A percentile compares a stretch with the other conserved stretches of the same genome.
Evolutionary conservation across 2,797 vertebrate genomes (phyloP).

Genomic region (Cetoscarus ocellatus): DNA sequence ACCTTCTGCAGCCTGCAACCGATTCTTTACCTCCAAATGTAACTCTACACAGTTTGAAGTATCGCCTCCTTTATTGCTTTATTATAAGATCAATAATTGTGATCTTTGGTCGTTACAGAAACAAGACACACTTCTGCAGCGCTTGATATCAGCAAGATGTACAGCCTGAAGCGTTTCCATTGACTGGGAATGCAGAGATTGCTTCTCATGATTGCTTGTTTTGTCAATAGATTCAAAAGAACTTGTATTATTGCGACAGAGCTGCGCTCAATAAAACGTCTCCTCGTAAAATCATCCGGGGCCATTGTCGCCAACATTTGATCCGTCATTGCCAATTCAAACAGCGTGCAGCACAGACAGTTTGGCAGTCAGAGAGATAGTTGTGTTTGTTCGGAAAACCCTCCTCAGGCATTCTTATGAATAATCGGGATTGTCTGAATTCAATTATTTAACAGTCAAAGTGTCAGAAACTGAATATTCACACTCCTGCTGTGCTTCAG

Average conservation of each 20-base stretch:
- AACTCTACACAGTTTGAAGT: slow-evolving; percentile 15
- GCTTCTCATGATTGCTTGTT: slow-evolving; percentile 32
- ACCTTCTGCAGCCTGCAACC: slow-evolving; percentile 7
- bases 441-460: slow-evolving; percentile 43
- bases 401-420: slow-evolving; percentile 37
- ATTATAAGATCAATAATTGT: slow-evolving; percentile 32
- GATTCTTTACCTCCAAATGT: slow-evolving; percentile 17
- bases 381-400: slow-evolving; percentile 47
- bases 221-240: slow-evolving; percentile 51
- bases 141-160: slow-evolving; percentile 30
- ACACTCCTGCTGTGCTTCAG: slow-evolving; percentile 12
- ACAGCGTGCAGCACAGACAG: slow-evolving; percentile 2
- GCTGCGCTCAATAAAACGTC: slow-evolving; percentile 26
- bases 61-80: slow-evolving; percentile 3
- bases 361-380: slow-evolving; percentile 21
- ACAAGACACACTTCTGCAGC: slow-evolving; percentile 14
- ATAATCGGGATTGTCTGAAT: slow-evolving; percentile 42
- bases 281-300: slow-evolving; percentile 12
- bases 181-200: slow-evolving; percentile 25
- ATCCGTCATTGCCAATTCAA: slow-evolving; percentile 25
- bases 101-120: slow-evolving; percentile 18
- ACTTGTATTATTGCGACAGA: slow-evolving; percentile 7
- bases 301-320: slow-evolving; percentile 9
- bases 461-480: slow-evolving; percentile 26
- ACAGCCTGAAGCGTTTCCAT: slow-evolving; percentile 26